These are phyloP conservation scores for Pogonocherus hispidulus DNA, from an alignment of 2,888 invertebrate species.

Conservation along the genomic window DNA sequence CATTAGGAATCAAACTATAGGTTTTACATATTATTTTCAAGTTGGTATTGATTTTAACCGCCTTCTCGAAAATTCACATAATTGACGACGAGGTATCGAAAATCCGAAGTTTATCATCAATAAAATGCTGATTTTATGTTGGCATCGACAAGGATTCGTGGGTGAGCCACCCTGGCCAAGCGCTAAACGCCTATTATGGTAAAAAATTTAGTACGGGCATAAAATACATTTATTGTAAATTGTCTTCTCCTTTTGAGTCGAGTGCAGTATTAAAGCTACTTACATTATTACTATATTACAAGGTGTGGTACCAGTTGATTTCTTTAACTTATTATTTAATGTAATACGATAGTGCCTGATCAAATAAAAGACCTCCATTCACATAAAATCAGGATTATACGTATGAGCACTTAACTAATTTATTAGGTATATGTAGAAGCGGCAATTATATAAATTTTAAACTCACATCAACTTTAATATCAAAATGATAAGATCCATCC, in stretches of 20 bases:
- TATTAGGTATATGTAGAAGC: too few relatives aligned
- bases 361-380: neutral
- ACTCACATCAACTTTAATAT: too few relatives aligned
- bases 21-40: too few relatives aligned
- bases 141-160: neutral
- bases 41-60: too few relatives aligned
- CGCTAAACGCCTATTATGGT: neutral
- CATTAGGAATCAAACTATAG: too few relatives aligned
- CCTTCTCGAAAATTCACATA: conserved; percentile 1
- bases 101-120: neutral
- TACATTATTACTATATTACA: too few relatives aligned
- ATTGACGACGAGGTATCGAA: neutral
- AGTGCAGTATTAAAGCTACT: neutral
- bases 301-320: neutral
- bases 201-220: conserved; percentile 3
- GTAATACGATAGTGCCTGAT: neutral
- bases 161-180: neutral
- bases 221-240: neutral
- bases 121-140: conserved; percentile 1
- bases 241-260: neutral
- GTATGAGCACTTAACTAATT: too few relatives aligned
- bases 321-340: neutral
- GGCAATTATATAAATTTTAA: too few relatives aligned
- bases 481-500: too few relatives aligned
- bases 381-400: too few relatives aligned